Evolutionary conservation across 2,113 vertebrate species (phyloP).

Genomic region (Sinosuthora webbiana): DNA sequence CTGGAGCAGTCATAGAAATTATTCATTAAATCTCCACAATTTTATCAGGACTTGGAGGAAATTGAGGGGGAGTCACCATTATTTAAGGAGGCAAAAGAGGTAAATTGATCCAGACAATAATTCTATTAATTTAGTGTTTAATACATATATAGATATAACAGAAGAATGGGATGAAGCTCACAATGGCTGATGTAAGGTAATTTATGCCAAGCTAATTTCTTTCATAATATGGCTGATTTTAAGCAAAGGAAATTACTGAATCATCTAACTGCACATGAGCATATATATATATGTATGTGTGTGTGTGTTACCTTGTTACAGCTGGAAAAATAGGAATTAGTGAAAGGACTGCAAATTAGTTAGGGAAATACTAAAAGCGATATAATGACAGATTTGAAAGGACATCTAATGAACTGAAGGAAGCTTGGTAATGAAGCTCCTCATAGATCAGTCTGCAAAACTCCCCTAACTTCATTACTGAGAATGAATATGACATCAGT

Average conservation of each 20-base stretch:
- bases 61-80: accelerated
- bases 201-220: neutral
- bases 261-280: neutral
- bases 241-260: neutral
- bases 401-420: neutral
- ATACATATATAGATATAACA: neutral
- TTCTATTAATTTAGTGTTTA: neutral
- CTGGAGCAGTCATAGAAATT: neutral
- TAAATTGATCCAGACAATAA: neutral
- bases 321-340: neutral
- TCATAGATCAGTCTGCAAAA: neutral
- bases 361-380: neutral
- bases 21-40: neutral
- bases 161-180: neutral
- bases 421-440: neutral
- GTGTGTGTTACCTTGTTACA: neutral
- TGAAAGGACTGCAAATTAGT: neutral
- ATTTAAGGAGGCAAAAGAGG: neutral
- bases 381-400: neutral
- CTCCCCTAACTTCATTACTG: neutral
- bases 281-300: neutral
- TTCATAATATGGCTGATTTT: neutral
- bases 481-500: neutral
- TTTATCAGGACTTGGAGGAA: neutral
- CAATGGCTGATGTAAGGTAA: neutral